These are phyloP conservation scores for Heliangelus exortis DNA, from an alignment of 2,797 vertebrate species.

Conservation along the genomic window DNA sequence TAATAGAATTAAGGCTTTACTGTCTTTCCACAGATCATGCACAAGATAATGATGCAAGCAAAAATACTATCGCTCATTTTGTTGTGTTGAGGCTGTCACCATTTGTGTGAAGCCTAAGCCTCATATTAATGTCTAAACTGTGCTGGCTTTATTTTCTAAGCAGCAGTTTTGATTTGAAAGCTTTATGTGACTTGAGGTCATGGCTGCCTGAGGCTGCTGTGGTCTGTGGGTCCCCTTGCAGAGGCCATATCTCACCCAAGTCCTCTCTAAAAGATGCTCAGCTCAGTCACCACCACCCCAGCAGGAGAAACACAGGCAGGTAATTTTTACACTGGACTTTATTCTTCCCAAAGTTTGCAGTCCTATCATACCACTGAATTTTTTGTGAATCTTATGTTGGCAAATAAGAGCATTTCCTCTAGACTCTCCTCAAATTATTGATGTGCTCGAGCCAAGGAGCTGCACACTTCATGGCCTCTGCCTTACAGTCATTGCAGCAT, in stretches of 20 bases:
- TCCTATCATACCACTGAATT: too few relatives aligned
- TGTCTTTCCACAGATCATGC: neutral
- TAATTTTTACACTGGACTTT: neutral
- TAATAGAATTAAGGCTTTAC: conserved; percentile 10
- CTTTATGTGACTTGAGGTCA: neutral
- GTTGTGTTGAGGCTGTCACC: neutral
- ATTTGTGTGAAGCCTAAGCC: neutral
- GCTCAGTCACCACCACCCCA: accelerated
- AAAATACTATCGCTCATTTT: neutral
- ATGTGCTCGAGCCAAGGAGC: neutral
- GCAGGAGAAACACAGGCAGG: neutral
- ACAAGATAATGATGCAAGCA: neutral
- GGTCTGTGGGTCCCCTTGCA: neutral
- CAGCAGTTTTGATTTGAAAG: neutral
- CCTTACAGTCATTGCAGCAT: accelerated
- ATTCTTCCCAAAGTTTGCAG: neutral
- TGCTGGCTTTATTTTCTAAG: neutral
- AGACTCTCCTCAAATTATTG: neutral
- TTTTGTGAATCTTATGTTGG: neutral
- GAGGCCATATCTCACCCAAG: accelerated
- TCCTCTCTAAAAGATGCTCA: neutral
- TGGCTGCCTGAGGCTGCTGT: neutral
- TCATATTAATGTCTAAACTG: neutral
- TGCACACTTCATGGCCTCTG: neutral
- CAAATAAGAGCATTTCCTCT: neutral